Conservation (phyloP, 30 jellyfish, hydroid and myxozoan species). For the Nemopilema nomurai region DNA sequence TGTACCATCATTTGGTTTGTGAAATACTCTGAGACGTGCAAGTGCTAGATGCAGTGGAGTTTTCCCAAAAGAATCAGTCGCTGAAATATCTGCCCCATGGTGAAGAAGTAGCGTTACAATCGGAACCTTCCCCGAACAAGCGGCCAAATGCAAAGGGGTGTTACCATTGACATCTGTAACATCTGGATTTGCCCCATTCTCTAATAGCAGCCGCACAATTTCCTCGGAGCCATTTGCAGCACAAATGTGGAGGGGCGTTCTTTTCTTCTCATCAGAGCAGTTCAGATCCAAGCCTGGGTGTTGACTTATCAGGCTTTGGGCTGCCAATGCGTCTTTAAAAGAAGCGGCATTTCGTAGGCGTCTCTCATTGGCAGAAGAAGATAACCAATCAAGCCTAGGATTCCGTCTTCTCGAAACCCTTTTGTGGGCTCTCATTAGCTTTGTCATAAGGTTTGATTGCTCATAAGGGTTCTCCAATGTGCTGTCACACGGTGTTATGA, state of each 20-base stretch:
- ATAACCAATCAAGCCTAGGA: constrained; percentile 19
- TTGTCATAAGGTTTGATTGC: constrained; percentile 26
- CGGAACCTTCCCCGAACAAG: constrained; percentile 71
- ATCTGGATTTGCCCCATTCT: constrained; percentile 82
- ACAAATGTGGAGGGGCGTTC: constrained; percentile 80
- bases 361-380: constrained; percentile 44
- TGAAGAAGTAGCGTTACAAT: constrained; percentile 66
- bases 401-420: constrained; percentile 2
- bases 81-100: constrained; percentile 75
- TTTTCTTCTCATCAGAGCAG: constrained; percentile 62
- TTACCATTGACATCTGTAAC: constrained; percentile 77
- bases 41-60: constrained; percentile 81
- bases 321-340: constrained; percentile 17
- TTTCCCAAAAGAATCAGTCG: constrained; percentile 68
- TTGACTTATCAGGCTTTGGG: constrained; percentile 8
- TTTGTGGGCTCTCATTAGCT: constrained; percentile 10
- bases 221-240: constrained; percentile 83
- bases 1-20: neutral
- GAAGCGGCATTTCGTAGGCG: constrained; percentile 59
- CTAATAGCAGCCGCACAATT: constrained; percentile 59
- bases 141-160: constrained; percentile 87
- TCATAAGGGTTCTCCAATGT: constrained; percentile 27
- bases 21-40: constrained; percentile 63
- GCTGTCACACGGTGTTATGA: constrained; percentile 67
- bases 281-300: constrained; percentile 40